Conservation (phyloP, 2,888 invertebrate genomes). For the Odontothrips loti region DNA sequence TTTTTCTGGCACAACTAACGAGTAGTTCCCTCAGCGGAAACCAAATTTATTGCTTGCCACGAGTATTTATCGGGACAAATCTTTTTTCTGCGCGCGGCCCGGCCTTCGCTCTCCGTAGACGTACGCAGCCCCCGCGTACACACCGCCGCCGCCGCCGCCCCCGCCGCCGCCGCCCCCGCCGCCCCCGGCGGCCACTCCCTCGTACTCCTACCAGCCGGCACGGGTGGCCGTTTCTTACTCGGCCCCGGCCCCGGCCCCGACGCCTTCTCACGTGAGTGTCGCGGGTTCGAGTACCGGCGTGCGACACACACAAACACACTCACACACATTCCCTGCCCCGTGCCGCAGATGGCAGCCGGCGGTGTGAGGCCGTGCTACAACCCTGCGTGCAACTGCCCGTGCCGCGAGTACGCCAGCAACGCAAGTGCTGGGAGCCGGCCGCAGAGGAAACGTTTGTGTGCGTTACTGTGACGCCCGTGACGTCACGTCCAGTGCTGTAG, state of each 20-base stretch:
- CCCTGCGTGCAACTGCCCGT: constrained; percentile 16
- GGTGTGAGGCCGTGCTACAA: neutral
- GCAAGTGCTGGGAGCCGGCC: neutral
- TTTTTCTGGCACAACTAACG: too few relatives aligned
- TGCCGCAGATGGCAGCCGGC: neutral
- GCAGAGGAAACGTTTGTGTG: constrained; percentile 24
- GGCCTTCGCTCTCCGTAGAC: neutral
- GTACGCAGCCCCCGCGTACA: neutral
- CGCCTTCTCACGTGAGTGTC: neutral
- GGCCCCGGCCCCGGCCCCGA: neutral
- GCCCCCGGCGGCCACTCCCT: neutral
- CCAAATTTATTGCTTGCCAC: too few relatives aligned
- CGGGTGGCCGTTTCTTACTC: neutral
- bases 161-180: neutral
- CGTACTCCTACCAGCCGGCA: neutral
- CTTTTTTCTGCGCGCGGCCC: too few relatives aligned
- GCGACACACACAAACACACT: too few relatives aligned
- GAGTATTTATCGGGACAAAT: too few relatives aligned
- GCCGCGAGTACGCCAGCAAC: neutral
- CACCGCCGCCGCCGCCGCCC: neutral
- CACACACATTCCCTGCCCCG: neutral
- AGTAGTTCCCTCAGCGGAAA: too few relatives aligned
- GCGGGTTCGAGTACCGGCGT: neutral
- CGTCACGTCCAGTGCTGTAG: neutral
- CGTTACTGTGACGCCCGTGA: constrained; percentile 3